These are phyloP conservation scores for Steinernema feltiae DNA, from an alignment of 1,140 invertebrate species.

Conservation along the genomic window DNA sequence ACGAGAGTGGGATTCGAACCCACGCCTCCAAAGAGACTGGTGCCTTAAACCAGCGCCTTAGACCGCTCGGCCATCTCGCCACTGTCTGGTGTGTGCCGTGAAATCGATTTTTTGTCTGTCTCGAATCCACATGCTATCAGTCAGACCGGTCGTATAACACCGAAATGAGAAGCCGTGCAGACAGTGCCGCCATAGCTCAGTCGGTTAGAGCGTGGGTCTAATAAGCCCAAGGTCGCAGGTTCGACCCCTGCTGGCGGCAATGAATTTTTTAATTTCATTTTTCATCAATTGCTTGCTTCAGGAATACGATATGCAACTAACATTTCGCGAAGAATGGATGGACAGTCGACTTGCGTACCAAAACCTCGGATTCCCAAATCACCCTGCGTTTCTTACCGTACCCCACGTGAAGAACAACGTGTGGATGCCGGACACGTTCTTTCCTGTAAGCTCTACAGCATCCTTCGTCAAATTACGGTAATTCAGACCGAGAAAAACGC, in stretches of 20 bases:
- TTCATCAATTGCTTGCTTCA: slow-evolving; percentile 21
- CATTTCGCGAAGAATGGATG: slow-evolving; percentile 38
- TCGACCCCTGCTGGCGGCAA: no score
- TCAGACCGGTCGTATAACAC: no score
- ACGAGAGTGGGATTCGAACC: slow-evolving; percentile 97
- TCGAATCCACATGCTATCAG: no score
- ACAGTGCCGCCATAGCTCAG: no score
- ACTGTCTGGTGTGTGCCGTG: no score
- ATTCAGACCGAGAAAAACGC: slow-evolving; percentile 39
- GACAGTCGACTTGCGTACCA: slow-evolving; percentile 36
- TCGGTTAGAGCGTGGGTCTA: no score
- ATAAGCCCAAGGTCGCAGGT: no score
- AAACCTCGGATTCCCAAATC: slow-evolving; percentile 20
- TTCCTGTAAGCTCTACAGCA: slow-evolving; percentile 22
- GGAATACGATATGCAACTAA: slow-evolving; percentile 41
- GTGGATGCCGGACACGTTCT: slow-evolving; percentile 42
- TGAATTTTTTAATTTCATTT: background rate
- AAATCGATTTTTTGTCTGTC: no score
- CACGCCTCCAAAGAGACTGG: slow-evolving; percentile 94
- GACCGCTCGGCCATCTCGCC: no score
- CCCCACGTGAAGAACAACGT: slow-evolving; percentile 38
- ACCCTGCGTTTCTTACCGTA: slow-evolving; percentile 35
- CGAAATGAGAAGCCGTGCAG: no score
- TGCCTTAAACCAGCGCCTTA: slow-evolving; percentile 94
- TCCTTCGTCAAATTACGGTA: background rate